Evolutionary conservation across 2,888 invertebrate genomes (phyloP), one percentile per base, ranked within the genome.

Genomic region (Caenorhabditis macrosperma): DNA sequence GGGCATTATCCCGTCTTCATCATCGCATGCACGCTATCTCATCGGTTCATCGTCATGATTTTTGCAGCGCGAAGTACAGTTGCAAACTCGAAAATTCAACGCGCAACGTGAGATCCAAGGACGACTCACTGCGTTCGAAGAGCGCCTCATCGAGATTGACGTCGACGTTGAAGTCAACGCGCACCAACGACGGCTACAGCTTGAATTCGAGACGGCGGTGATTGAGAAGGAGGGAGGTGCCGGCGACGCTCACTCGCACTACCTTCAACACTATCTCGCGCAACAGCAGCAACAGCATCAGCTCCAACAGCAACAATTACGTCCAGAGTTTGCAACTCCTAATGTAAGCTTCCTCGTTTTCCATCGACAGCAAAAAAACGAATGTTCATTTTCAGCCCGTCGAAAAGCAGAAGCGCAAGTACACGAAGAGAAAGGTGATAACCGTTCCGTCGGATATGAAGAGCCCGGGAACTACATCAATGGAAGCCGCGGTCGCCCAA

Each of bases 401-500:
- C 17, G 71, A 71, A 33, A 72, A 69, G 6, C 63, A 60, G 17
- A 79, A 79, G 22, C 63, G 79, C 10, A 79, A 79, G 44, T 79
- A 79, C 59, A 79, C 74, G 1, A 79, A 74, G 22, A 54, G 79
- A 20, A 78, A 74, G 41, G 57, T 74, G 71, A 26, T 26, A n/a
- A n/a, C 55, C 5, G 7, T 48, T 20, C 22, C 69, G 9, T 61
- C 61, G 9, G 15, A 2, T 41, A 72, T 69, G 74, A 78, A 78
- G 41, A 74, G 74, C n/a, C 79, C 79, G 5, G 79, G 79, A 33
- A 60, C 61, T 2, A 35, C 74, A 26, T 50, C 63, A 15, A 60
- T 75, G 75, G 75, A 75, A 41, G 61, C 41, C 2, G 38, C 64
- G 6, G 26, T 22, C 17, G 12, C 17, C 2, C 44, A 41, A 26